Conservation (phyloP, 2,888 invertebrate species). For the Ectemnius lituratus region DNA sequence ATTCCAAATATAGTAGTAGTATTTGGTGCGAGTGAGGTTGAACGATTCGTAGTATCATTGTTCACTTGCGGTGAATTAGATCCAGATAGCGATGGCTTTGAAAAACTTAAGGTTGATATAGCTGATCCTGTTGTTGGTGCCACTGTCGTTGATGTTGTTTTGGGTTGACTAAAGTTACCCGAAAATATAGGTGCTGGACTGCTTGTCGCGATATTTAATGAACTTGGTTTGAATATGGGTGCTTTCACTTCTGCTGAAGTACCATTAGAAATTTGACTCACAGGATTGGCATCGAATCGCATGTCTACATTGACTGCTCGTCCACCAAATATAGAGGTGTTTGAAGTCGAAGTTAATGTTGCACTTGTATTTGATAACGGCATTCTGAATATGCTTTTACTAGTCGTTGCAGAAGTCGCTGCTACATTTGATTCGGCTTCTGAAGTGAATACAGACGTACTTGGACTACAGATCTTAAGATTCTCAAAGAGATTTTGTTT, state of each 20-base stretch:
- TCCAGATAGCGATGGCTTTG: slow-evolving; percentile 23
- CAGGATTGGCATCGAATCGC: background rate
- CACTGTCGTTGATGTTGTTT: slow-evolving; percentile 30
- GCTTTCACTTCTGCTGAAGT: background rate
- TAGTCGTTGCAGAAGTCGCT: slow-evolving; percentile 1
- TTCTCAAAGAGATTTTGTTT: slow-evolving; percentile 49
- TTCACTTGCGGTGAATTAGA: slow-evolving; percentile 1
- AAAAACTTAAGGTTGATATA: background rate
- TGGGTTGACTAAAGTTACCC: slow-evolving; percentile 28
- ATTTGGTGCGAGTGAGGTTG: slow-evolving; percentile 9
- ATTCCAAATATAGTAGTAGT: slow-evolving; percentile 28
- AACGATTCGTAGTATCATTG: slow-evolving; percentile 10
- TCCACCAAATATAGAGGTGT: slow-evolving; percentile 51
- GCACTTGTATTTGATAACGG: slow-evolving; percentile 13
- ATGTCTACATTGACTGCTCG: slow-evolving; percentile 10
- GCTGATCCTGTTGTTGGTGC: slow-evolving; percentile 6
- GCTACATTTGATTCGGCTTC: slow-evolving; percentile 8
- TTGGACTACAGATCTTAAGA: slow-evolving; percentile 64
- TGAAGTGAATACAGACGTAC: slow-evolving; percentile 9
- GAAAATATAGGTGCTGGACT: slow-evolving; percentile 46
- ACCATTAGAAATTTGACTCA: background rate
- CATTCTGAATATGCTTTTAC: slow-evolving; percentile 56
- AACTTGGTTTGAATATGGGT: slow-evolving; percentile 32
- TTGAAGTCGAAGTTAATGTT: slow-evolving; percentile 32
- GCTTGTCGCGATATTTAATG: slow-evolving; percentile 20